phyloP scores from a whole-genome alignment of 2,797 vertebrate genomes.

The Sebastes hubbsi region DNA sequence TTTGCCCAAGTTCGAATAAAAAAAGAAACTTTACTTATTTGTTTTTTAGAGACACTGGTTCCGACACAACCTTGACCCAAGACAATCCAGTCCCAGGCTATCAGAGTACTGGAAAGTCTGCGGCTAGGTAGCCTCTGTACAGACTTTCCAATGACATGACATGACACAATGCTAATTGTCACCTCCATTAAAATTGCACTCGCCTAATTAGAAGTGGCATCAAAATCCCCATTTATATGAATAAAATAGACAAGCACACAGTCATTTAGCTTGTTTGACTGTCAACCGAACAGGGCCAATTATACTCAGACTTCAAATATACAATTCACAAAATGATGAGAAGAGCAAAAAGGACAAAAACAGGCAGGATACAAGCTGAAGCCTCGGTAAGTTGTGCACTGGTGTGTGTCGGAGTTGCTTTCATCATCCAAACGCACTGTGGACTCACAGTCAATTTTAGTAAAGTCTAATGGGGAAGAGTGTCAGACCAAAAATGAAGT shows the following conservation, averaged over 20 bases:
- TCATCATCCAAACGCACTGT: constrained; percentile 7
- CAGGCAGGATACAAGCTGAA: neutral
- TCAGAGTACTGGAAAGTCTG: constrained; percentile 41
- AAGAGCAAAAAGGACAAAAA: constrained; percentile 2
- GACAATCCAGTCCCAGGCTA: constrained; percentile 15
- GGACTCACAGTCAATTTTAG: neutral
- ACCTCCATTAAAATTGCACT: constrained; percentile 4
- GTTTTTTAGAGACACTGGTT: neutral
- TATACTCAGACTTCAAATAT: constrained; percentile 4
- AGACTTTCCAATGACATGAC: constrained; percentile 38
- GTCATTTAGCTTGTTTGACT: neutral
- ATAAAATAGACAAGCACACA: neutral
- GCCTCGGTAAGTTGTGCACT: neutral
- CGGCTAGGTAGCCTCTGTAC: neutral
- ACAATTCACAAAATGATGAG: constrained; percentile 9
- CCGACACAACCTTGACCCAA: constrained; percentile 8
- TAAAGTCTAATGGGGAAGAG: neutral
- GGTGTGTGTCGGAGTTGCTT: constrained; percentile 17
- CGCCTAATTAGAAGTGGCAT: neutral
- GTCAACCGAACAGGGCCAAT: neutral
- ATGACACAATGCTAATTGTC: constrained; percentile 6
- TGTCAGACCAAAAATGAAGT: neutral
- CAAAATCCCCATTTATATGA: neutral
- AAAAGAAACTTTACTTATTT: neutral
- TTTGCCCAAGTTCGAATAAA: neutral